Percentiles rank a stretch among this genome's conserved stretches.
phyloP scores from a whole-genome alignment of 2,888 invertebrate species.

The Pecten maximus region DNA sequence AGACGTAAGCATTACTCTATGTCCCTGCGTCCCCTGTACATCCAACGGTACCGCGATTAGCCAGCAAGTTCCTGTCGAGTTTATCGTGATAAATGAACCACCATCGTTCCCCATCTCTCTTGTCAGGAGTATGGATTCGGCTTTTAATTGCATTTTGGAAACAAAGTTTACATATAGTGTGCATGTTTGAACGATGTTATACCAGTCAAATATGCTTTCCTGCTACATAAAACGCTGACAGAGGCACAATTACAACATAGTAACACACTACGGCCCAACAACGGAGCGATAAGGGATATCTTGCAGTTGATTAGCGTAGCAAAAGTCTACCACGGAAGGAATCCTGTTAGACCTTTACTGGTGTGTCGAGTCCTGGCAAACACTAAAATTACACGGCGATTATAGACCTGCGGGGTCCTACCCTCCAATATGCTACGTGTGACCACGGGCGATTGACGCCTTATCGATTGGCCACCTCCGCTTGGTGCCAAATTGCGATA shows the following conservation, averaged over 20 bases:
- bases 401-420: neutral
- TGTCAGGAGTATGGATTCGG: constrained; percentile 8
- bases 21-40: neutral
- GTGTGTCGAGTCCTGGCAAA: neutral
- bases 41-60: neutral
- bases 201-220: neutral
- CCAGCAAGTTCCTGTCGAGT: neutral
- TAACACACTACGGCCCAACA: neutral
- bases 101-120: neutral
- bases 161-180: constrained; percentile 28
- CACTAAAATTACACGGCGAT: neutral
- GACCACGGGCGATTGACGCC: neutral
- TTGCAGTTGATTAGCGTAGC: neutral
- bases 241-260: neutral
- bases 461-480: neutral
- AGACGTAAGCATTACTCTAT: neutral
- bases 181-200: constrained; percentile 17
- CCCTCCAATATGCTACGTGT: neutral
- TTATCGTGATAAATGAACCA: neutral
- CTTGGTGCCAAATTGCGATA: neutral
- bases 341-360: neutral
- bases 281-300: neutral
- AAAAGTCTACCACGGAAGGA: neutral
- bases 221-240: neutral
- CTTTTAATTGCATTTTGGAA: constrained; percentile 13